A percentile compares a stretch with the other conserved stretches of the same genome.
phyloP scores from a whole-genome alignment of 2,888 invertebrate genomes.

The Helicoverpa assulta region DNA sequence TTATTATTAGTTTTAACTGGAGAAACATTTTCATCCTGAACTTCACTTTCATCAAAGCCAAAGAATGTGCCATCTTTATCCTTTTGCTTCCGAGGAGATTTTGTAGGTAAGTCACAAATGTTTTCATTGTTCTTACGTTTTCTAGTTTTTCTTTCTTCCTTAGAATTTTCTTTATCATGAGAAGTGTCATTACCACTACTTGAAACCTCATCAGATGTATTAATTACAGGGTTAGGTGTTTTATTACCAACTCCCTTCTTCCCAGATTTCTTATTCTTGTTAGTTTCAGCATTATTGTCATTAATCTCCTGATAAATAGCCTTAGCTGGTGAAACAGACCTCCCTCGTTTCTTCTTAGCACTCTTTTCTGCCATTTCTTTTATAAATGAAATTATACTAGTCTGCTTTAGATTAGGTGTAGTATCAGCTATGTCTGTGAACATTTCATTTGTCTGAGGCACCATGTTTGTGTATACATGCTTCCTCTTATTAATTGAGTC shows the following conservation, averaged over 20 bases:
- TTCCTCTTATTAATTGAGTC: constrained; percentile 76
- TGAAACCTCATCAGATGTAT: constrained; percentile 53
- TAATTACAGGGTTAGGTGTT: constrained; percentile 58
- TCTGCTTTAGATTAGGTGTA: constrained; percentile 78
- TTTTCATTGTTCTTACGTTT: constrained; percentile 64
- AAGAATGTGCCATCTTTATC: constrained; percentile 79
- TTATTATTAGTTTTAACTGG: constrained; percentile 72
- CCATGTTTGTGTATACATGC: constrained; percentile 85
- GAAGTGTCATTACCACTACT: constrained; percentile 57
- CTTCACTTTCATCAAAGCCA: constrained; percentile 86
- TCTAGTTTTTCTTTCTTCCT: constrained; percentile 52
- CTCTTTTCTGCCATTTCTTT: constrained; percentile 80
- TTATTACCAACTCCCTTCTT: constrained; percentile 27
- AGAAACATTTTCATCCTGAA: constrained; percentile 81
- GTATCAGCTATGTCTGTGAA: constrained; percentile 70
- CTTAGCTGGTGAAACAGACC: constrained; percentile 74
- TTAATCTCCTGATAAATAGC: constrained; percentile 70
- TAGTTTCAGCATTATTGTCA: constrained; percentile 34
- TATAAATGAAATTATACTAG: constrained; percentile 86
- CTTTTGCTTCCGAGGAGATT: constrained; percentile 64
- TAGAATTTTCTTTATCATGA: constrained; percentile 64
- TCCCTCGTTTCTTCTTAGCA: constrained; percentile 77
- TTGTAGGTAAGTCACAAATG: constrained; percentile 48
- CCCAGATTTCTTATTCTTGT: constrained; percentile 25
- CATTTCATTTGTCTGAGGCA: constrained; percentile 70